Evolutionary conservation across 2,113 vertebrate genomes (phyloP).

Genomic region (Boleophthalmus pectinirostris): DNA sequence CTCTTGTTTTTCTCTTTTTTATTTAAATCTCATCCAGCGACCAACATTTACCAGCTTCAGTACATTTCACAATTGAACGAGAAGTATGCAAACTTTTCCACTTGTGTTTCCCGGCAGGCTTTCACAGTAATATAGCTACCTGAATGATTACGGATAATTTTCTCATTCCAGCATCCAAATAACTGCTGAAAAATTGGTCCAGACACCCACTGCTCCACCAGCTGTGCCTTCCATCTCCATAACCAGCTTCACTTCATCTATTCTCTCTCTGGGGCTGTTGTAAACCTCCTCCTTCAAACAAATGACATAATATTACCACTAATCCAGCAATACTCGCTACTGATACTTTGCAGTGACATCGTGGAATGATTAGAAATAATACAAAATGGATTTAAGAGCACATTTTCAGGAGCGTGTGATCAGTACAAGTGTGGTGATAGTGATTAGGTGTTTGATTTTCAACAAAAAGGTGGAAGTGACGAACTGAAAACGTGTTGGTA

Average conservation of each 20-base stretch:
- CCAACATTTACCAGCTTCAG: not conserved
- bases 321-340: too few species aligned
- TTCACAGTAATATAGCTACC: not conserved
- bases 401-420: too few species aligned
- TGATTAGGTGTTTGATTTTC: too few species aligned
- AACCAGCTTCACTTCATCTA: conserved; percentile 11
- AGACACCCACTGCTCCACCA: conserved; percentile 28
- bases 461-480: too few species aligned
- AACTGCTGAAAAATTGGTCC: not conserved
- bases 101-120: not conserved
- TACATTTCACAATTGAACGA: not conserved
- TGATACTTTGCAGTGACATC: too few species aligned
- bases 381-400: too few species aligned
- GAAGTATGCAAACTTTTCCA: not conserved
- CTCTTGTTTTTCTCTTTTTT: not conserved
- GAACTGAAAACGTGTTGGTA: too few species aligned
- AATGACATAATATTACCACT: conserved; percentile 25
- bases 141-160: not conserved
- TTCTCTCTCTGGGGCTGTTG: conserved; percentile 29
- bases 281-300: conserved; percentile 10
- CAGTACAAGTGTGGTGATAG: too few species aligned
- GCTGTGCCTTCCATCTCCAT: conserved; percentile 20
- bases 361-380: too few species aligned
- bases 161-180: not conserved
- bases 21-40: not conserved